phyloP scores from a whole-genome alignment of 2,797 vertebrate species.

The Peromyscus eremicus region DNA sequence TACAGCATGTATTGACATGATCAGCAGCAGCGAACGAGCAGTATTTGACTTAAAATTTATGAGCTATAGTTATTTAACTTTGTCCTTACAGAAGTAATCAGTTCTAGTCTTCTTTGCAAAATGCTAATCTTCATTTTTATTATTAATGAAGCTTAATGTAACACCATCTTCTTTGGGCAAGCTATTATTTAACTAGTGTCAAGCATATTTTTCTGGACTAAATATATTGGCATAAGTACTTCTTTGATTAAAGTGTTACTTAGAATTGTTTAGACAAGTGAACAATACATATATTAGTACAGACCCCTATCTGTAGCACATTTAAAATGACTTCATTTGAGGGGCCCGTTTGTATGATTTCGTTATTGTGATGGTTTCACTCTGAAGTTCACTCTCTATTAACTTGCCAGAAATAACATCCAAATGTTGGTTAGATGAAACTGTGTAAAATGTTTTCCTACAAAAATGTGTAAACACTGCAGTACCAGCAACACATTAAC shows the following conservation, averaged over 20 bases:
- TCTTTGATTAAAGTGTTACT: conserved; percentile 83
- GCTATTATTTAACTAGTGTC: conserved; percentile 81
- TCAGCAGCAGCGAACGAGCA: conserved; percentile 90
- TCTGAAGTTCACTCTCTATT: conserved; percentile 29
- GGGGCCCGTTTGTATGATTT: neutral
- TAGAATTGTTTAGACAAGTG: conserved; percentile 80
- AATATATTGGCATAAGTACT: conserved; percentile 75
- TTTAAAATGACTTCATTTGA: conserved; percentile 75
- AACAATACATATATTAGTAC: conserved; percentile 73
- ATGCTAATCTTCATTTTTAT: conserved; percentile 84
- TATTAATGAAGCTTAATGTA: conserved; percentile 85
- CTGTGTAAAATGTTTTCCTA: conserved; percentile 66
- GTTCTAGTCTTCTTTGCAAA: conserved; percentile 82
- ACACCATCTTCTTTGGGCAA: conserved; percentile 75
- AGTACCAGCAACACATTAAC: conserved; percentile 72
- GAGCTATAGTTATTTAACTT: conserved; percentile 92
- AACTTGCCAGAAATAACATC: conserved; percentile 29
- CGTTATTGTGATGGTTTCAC: neutral
- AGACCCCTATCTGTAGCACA: conserved; percentile 64
- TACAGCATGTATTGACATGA: conserved; percentile 92
- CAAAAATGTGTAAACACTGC: conserved; percentile 60
- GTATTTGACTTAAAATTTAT: conserved; percentile 94
- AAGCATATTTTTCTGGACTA: conserved; percentile 80
- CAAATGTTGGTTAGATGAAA: conserved; percentile 55
- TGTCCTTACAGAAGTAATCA: conserved; percentile 86